Evolutionary conservation across 2,797 vertebrate species (phyloP), one percentile per base, ranked within the genome.

Genomic region (Ceyx erithaca): DNA sequence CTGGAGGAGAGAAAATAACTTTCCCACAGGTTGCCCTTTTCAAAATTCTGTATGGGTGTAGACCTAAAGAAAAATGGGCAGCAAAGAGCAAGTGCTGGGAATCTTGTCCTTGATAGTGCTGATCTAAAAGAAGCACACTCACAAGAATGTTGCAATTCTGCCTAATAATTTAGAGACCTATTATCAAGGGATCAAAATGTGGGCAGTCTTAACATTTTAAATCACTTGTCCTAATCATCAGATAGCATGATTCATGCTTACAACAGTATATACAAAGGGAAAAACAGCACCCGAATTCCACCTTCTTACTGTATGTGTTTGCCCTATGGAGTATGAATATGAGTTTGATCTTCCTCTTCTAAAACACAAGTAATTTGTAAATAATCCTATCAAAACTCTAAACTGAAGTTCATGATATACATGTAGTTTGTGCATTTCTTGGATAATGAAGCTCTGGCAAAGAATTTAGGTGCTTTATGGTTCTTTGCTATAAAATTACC

Each of bases 21-120:
- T 94, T 93, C 57, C 63, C 67, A 79, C 72, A 93, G 37, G 43
- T 68, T 95, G 81, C 58, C 51, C 25, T 81, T 92, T 93, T 87
- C 19, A 83, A 58, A 87, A 90, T 90, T 51, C 14, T 83, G 10
- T 10, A 69, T 90, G 55, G 43, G 80, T 49, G 28, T 70, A 85
- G 81, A 46, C 49, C 41, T 69, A 77, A 61, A 86, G 62, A 40
- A 58, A 66, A 78, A 73, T 43, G 12, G 82, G 41, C 49, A 48
- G 46, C 49, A 62, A 93, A 77, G 4, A 58, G 20, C 49, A 58
- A 88, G 55, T 71, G 25, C 48, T 46, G 31, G 17, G 35, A 21
- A 51, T 20, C 26, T 63, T 80, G 58, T 57, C 58, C 30, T 84
- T 57, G 33, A 49, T 51, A 55, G 28, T 4, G 4, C 19, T 68